Evolutionary conservation across 2,888 invertebrate genomes (phyloP).

Genomic region (Chrysolina haemoptera): DNA sequence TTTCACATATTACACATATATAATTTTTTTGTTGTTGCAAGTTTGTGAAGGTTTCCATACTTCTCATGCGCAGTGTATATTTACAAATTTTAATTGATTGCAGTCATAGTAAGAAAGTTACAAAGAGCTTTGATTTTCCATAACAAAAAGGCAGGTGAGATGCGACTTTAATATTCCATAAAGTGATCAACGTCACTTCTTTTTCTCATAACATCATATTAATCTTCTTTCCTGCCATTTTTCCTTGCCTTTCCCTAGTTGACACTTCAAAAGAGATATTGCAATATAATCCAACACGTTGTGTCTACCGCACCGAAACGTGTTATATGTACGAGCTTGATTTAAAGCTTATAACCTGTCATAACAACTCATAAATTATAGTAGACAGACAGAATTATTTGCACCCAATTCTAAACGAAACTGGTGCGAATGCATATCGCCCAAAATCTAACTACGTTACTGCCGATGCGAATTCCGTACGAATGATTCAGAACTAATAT

Average conservation of each 20-base stretch:
- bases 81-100: no score
- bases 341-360: constrained; percentile 46
- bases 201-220: background rate
- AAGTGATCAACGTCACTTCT: background rate
- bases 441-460: constrained; percentile 33
- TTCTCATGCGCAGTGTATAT: no score
- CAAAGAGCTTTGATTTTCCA: background rate
- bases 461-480: constrained; percentile 24
- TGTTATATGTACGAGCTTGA: constrained; percentile 29
- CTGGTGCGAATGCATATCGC: constrained; percentile 27
- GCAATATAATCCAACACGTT: constrained; percentile 10
- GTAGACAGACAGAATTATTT: constrained; percentile 39
- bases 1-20: no score
- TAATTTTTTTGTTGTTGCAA: no score
- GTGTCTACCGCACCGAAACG: constrained; percentile 2
- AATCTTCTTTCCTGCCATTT: background rate
- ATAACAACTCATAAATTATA: constrained; percentile 43
- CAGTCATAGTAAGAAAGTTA: no score
- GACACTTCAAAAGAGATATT: constrained; percentile 17
- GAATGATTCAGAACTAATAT: constrained; percentile 9
- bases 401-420: constrained; percentile 40
- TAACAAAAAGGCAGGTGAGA: background rate
- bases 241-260: background rate
- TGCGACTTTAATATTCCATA: background rate
- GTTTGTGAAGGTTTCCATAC: no score